Percentiles rank a stretch among this genome's conserved stretches.
phyloP scores from a whole-genome alignment of 2,888 invertebrate genomes.

The Phaonia tiefii region DNA sequence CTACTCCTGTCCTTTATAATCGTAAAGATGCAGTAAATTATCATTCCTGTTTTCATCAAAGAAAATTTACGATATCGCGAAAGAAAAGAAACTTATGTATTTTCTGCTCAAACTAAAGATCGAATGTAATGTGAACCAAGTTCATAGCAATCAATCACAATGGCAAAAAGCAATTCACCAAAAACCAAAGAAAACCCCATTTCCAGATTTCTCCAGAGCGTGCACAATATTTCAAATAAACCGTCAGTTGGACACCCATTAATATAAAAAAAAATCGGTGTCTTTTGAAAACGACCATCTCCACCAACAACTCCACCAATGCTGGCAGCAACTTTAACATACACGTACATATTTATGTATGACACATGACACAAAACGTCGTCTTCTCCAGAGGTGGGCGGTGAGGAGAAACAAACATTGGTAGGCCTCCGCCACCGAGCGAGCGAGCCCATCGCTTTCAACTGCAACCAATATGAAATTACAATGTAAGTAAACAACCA shows the following conservation, averaged over 20 bases:
- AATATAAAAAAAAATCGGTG: slow-evolving; percentile 29
- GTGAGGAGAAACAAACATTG: slow-evolving; percentile 5
- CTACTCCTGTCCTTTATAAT: no score
- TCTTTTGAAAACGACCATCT: slow-evolving; percentile 43
- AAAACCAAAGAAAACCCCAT: background rate
- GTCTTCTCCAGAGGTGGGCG: background rate
- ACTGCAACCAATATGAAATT: slow-evolving; percentile 32
- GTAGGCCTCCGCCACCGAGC: background rate
- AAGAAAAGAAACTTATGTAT: slow-evolving; percentile 26
- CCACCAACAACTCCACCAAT: slow-evolving; percentile 17
- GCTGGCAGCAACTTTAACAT: background rate
- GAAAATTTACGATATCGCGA: no score
- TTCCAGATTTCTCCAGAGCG: slow-evolving; percentile 57
- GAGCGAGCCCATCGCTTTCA: background rate
- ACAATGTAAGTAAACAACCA: slow-evolving; percentile 46
- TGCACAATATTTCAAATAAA: slow-evolving; percentile 34
- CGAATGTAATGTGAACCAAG: slow-evolving; percentile 15
- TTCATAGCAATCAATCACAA: slow-evolving; percentile 37
- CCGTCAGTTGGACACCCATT: slow-evolving; percentile 23
- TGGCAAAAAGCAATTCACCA: background rate
- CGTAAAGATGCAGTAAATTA: no score
- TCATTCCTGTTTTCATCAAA: no score
- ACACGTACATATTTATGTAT: slow-evolving; percentile 7
- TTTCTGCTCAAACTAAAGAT: slow-evolving; percentile 15
- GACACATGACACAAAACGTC: slow-evolving; percentile 5